These are phyloP conservation scores for Coleophora flavipennella DNA, from an alignment of 2,888 invertebrate genomes.

Conservation along the genomic window DNA sequence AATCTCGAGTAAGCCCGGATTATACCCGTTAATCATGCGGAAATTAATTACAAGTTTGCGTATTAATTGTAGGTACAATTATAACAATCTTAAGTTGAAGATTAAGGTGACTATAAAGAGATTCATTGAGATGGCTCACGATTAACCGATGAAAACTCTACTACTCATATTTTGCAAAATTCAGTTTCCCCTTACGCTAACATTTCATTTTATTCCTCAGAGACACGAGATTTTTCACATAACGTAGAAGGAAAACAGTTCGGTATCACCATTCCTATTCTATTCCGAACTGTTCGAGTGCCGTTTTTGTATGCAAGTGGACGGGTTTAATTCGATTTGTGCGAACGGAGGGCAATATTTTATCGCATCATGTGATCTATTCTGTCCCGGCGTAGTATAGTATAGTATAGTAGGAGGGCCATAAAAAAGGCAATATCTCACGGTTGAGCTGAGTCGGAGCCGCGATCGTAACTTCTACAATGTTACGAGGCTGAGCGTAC, in stretches of 20 bases:
- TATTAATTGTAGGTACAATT: constrained; percentile 69
- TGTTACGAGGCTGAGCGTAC: constrained; percentile 64
- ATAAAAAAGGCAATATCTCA: constrained; percentile 73
- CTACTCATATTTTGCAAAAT: not conserved
- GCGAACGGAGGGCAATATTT: constrained; percentile 66
- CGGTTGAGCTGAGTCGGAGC: constrained; percentile 65
- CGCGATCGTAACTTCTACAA: constrained; percentile 69
- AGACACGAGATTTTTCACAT: constrained; percentile 27
- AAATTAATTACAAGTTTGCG: constrained; percentile 72
- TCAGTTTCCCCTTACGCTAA: constrained; percentile 14
- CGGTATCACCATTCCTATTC: constrained; percentile 60
- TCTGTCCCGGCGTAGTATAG: constrained; percentile 58
- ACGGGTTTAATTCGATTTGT: constrained; percentile 71
- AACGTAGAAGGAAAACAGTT: constrained; percentile 50
- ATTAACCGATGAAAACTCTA: no score
- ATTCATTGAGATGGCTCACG: no score
- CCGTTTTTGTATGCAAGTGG: constrained; percentile 69
- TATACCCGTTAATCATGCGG: constrained; percentile 69
- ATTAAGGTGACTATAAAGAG: constrained; percentile 19
- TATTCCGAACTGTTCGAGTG: constrained; percentile 31
- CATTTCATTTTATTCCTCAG: constrained; percentile 27
- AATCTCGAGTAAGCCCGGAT: constrained; percentile 69
- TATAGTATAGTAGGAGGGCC: constrained; percentile 69
- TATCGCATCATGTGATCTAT: constrained; percentile 72
- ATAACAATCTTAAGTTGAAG: constrained; percentile 53